Evolutionary conservation across 1,140 invertebrate genomes (phyloP).

Genomic region (Micrasema longulum): DNA sequence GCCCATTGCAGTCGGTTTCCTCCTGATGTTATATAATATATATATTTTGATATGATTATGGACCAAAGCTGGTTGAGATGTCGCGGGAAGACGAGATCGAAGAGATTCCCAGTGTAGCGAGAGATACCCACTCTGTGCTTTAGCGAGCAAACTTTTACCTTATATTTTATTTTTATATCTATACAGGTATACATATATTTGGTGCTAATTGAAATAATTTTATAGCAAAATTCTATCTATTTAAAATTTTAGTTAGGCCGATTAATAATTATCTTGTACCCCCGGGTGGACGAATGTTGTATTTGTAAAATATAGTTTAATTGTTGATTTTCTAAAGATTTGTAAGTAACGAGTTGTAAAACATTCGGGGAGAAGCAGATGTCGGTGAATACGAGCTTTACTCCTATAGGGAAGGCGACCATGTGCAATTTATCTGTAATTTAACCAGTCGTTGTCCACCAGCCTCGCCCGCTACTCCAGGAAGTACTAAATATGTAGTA

Average conservation of each 20-base stretch:
- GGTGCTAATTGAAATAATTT: slow-evolving; percentile 56
- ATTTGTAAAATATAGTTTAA: slow-evolving; percentile 49
- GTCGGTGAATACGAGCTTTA: background rate
- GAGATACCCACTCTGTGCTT: background rate
- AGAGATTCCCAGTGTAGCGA: no score
- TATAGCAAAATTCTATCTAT: slow-evolving; percentile 52
- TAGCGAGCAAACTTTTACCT: slow-evolving; percentile 34
- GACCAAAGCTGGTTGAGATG: slow-evolving; percentile 45
- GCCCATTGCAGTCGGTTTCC: no score
- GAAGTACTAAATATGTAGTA: no score
- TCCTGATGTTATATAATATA: slow-evolving; percentile 22
- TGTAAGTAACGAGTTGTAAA: slow-evolving; percentile 2
- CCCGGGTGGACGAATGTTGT: slow-evolving; percentile 47
- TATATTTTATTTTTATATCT: slow-evolving; percentile 48
- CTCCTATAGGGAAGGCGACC: background rate
- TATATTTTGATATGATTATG: slow-evolving; percentile 45
- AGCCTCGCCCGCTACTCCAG: no score
- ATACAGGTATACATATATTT: slow-evolving; percentile 54
- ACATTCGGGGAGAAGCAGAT: background rate
- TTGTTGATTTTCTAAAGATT: slow-evolving; percentile 48
- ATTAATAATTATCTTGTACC: slow-evolving; percentile 23
- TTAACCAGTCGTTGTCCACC: no score
- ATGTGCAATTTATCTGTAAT: slow-evolving; percentile 48
- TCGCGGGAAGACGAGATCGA: background rate
- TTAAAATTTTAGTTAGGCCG: slow-evolving; percentile 52